Conservation (phyloP, 2,797 vertebrate genomes). For the Lophura swinhoii region DNA sequence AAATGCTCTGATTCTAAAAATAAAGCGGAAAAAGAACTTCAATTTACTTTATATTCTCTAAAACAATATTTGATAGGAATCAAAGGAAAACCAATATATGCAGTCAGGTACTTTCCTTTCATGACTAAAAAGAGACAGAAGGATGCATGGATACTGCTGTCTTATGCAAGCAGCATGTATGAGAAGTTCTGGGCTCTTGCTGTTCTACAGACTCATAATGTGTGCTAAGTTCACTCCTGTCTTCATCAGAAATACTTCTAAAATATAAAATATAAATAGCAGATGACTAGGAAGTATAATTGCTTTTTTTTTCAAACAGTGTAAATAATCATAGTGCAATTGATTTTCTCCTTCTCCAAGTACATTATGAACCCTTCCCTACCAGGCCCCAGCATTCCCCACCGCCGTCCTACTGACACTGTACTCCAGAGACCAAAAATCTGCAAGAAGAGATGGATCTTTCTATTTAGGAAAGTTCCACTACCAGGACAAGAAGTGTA, state of each 20-base stretch:
- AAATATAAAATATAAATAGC: not conserved
- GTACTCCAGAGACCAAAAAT: not conserved
- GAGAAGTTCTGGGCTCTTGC: not conserved
- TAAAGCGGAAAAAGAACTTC: not conserved
- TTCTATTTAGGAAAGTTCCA: not conserved
- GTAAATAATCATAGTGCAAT: not conserved
- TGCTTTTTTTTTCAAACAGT: not conserved
- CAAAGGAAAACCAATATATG: not conserved
- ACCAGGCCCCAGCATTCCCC: not conserved
- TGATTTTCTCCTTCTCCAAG: not conserved
- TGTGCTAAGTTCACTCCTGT: not conserved
- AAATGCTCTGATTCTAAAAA: constrained; percentile 5
- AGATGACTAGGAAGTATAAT: not conserved
- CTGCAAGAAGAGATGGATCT: not conserved
- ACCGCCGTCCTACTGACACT: fast-evolving
- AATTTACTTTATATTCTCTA: not conserved
- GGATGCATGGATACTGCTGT: not conserved
- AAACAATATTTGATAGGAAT: not conserved
- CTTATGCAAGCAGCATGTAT: not conserved
- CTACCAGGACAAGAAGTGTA: not conserved
- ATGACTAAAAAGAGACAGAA: not conserved
- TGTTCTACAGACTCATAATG: not conserved
- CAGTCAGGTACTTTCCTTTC: not conserved
- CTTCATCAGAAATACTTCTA: not conserved
- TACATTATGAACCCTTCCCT: not conserved